These are phyloP conservation scores for Gymnorhina tibicen DNA, from an alignment of 2,113 vertebrate genomes.

Conservation along the genomic window DNA sequence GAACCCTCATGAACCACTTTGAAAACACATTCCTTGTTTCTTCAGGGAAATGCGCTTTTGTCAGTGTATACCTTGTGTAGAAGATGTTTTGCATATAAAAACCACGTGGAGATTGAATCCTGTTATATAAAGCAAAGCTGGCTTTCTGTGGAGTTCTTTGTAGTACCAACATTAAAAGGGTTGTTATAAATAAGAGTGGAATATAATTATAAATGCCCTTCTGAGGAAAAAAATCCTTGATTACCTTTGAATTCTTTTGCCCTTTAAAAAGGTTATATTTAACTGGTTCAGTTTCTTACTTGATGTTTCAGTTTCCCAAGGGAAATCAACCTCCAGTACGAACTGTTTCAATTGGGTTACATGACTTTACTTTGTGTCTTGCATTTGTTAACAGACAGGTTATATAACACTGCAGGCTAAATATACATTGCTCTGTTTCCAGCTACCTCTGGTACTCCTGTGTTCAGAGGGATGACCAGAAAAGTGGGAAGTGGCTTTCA, in stretches of 20 bases:
- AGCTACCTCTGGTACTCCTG: neutral
- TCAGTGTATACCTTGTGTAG: constrained; percentile 7
- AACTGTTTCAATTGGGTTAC: constrained; percentile 70
- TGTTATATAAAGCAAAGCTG: constrained; percentile 53
- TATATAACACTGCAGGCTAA: constrained; percentile 62
- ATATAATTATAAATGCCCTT: constrained; percentile 73
- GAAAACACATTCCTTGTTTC: constrained; percentile 18
- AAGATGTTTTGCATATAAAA: constrained; percentile 61
- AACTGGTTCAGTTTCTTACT: constrained; percentile 70
- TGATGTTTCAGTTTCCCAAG: constrained; percentile 67
- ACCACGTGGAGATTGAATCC: constrained; percentile 36
- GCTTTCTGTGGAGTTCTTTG: constrained; percentile 60
- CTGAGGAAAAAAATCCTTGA: constrained; percentile 62
- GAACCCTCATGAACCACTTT: neutral
- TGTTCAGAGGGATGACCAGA: neutral
- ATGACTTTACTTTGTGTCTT: constrained; percentile 69
- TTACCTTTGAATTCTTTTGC: constrained; percentile 73
- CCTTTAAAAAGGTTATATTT: constrained; percentile 73
- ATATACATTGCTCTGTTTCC: constrained; percentile 27
- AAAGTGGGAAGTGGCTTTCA: neutral
- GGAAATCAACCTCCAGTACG: constrained; percentile 68
- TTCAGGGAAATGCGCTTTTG: constrained; percentile 35
- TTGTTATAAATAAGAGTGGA: constrained; percentile 71
- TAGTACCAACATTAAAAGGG: constrained; percentile 64
- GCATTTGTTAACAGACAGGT: constrained; percentile 69